Evolutionary conservation across 2,113 vertebrate species (phyloP), one percentile per base, ranked within the genome.

Genomic region (Numenius arquata): DNA sequence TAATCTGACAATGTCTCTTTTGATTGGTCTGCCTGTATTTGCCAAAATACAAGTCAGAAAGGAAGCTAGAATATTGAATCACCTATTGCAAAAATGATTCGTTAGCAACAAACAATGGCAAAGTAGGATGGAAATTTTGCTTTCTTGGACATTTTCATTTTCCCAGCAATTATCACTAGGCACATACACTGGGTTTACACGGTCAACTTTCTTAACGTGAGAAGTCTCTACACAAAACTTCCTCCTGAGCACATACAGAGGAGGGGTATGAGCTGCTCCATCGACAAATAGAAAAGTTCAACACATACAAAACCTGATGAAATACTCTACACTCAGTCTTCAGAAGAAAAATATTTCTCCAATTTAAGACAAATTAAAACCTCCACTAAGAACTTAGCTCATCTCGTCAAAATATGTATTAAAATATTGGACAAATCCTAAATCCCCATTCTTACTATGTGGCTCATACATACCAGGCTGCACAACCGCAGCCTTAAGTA

Each of bases 321-420:
- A 78, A 67, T 25, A 66, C 11, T 61, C 34, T 13, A 26, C 3
- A 3, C 4, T 36, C 56, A 25, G 19, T 41, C 23, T 61, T 66
- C 41, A 43, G 59, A 40, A 56, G 48, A 65, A 84, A 92, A 86
- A 16, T 38, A 43, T 13, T 78, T 78, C 58, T 55, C 29, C 16
- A 43, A 1, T 72, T 63, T 30, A 43, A 84, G 61, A 23, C 26
- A 72, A 82, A 55, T 11, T 47, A 59, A 73, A 92, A 79, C 16
- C 48, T 85, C 22, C 47, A 41, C 5, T 27, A 61, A 41, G 10
- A 75, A 36, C 52, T 61, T 38, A 15, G 15, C 45, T 63, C 43
- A 71, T 48, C 70, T 41, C 1, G 0, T 19, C 40, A 8, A 73
- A 41, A 53, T 32, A 68, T 2, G 0, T 26, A n/a, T 32, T 34